Base-by-base conservation (phyloP, 30 jellyfish, hydroid and myxozoan genomes). In the Hydractinia echinata region DNA sequence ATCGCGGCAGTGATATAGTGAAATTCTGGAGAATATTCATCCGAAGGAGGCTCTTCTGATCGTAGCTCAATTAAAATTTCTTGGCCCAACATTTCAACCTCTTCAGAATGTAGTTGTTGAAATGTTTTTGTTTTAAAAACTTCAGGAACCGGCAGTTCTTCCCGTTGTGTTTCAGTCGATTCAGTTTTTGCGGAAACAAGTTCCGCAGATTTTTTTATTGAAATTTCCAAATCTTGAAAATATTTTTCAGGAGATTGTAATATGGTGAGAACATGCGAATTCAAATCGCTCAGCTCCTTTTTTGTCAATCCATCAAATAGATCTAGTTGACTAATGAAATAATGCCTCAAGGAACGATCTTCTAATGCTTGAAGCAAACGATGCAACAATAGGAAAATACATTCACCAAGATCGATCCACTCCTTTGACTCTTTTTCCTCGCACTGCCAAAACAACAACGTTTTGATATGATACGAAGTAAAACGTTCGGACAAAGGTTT, bases 361-460 rank as follows among this genome's bases (percentile, higher is more conserved):
- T 64, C 51, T 13, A 64, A 64, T n/a, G 74, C 74, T 64, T 64
- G 51, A 2, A n/a, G 39, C 19, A 64, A 51, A 13, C 74, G 19
- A 44, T 51, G 39, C 16, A 64, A 64, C 74, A 64, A 44, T n/a
- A 64, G 9, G 74, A 64, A 51, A 64, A 64, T 51, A 64, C 51
- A 64, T 64, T 64, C 74, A 6, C 19, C 74, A 64, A 64, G 74
- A 13, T 51, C 39, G 74, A 51, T 7, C 74, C 74, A 64, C 19
- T 51, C 51, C 39, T 64, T 51, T 64, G 74, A 51, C 39, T 64
- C 51, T 44, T 64, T 64, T 13, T 64, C 39, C 19, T 64, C 74
- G 16, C 74, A 64, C 39, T n/a, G 39, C 74, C 74, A 64, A 64
- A 64, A 64, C 74, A 64, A 64, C 74, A n/a, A 51, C 10, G 74